Base-by-base conservation (phyloP, 2,797 vertebrate species). In the Vipera latastei region DNA sequence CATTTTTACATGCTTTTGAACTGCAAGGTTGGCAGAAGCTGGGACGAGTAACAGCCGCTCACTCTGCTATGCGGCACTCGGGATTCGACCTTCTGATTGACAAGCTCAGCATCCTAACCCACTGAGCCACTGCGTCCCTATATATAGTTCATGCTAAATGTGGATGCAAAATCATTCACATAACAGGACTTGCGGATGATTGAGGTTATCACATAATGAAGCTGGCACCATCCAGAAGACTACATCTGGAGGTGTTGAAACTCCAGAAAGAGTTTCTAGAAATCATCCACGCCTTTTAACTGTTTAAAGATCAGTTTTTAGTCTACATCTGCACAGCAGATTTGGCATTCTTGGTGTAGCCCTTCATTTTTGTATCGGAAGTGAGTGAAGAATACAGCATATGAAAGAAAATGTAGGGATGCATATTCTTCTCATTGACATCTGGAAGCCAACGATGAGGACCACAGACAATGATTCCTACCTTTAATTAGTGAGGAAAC, bases 241-340 rank as follows among this genome's bases (percentile, higher is more conserved):
- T n/a, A 16, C 86, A 89, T 89, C 2, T 93, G 12, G 28, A 89
- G 0, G 63, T 86, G 56, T 69, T 57, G 48, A 78, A 65, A 89
- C 25, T 28, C 1, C 89, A 28, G 88, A 95, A 1, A 90, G 86
- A 91, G 92, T 91, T 57, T 1, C 90, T 93, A 78, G 59, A 51
- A 94, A 8, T 11, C 65, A 63, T 69, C 78, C 18, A 26, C 59
- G 92, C 18, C 12, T 87, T 69, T 51, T 69, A 48, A n/a, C 53
- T 57, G 32, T 28, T 90, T 90, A 89, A 38, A 85, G 88, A 55
- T 8, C n/a, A 69, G 18, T 78, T 91, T 32, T 53, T 28, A 16
- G 53, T 1, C 53, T 59, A 28, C 51, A 92, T 89, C 69, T 89
- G 91, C 73, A 53, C 4, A 56, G 26, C 63, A 90, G 78, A 63